Conservation (phyloP, 2,888 invertebrate genomes). For the Syritta pipiens region DNA sequence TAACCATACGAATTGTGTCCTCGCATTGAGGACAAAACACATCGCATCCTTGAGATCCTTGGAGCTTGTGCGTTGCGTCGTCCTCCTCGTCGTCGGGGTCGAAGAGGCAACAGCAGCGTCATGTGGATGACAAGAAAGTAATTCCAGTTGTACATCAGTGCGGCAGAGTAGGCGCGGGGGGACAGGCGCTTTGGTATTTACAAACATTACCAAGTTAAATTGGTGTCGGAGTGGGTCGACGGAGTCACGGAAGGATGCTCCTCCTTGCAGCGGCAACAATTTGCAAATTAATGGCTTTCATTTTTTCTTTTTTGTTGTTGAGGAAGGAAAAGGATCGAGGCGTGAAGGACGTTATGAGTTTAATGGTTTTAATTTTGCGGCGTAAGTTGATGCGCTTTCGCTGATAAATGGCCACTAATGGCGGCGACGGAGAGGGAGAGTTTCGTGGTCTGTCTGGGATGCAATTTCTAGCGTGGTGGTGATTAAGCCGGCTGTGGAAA, state of each 20-base stretch:
- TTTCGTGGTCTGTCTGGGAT: no score
- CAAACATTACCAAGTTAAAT: conserved; percentile 42
- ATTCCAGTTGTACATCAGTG: conserved; percentile 32
- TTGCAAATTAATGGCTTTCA: conserved; percentile 40
- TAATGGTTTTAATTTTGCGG: no score
- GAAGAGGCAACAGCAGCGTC: no score
- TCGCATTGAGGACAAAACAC: neutral
- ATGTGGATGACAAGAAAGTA: conserved; percentile 40
- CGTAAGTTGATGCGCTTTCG: no score
- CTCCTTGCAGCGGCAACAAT: conserved; percentile 15
- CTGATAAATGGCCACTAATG: no score
- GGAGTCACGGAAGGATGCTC: neutral
- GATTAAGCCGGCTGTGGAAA: no score
- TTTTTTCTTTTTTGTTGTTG: no score
- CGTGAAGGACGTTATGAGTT: no score
- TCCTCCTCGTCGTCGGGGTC: no score
- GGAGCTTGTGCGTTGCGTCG: neutral
- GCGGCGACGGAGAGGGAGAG: no score
- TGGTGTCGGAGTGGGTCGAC: neutral
- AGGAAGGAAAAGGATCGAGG: no score
- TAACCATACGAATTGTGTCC: conserved; percentile 6
- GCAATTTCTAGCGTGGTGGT: no score
- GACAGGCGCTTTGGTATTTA: conserved; percentile 33
- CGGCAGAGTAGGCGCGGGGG: neutral
- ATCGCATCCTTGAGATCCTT: neutral